These are phyloP conservation scores for Sympetrum striolatum DNA, from an alignment of 2,888 invertebrate genomes.

Conservation along the genomic window DNA sequence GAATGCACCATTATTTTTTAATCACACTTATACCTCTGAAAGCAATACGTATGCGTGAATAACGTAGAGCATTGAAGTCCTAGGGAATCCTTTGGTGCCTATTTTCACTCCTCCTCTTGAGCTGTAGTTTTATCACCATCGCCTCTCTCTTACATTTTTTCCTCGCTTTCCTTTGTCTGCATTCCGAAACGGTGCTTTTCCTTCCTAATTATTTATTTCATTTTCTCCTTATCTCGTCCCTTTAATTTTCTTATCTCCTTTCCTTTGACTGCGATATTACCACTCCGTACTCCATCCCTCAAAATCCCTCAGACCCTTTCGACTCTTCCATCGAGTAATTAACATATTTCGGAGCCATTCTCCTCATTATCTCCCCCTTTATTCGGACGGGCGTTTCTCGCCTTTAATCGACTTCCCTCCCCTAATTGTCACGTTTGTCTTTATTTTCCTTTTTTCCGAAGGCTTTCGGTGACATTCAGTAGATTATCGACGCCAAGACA, in stretches of 20 bases:
- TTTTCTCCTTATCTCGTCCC: neutral
- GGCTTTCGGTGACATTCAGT: neutral
- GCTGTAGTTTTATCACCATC: no score
- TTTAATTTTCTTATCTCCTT: neutral
- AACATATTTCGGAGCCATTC: conserved; percentile 20
- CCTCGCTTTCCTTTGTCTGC: neutral
- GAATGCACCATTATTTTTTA: no score
- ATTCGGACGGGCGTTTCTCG: neutral
- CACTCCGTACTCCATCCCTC: neutral
- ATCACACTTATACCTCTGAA: no score
- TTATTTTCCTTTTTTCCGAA: neutral
- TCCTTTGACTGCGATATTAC: neutral
- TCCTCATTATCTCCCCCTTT: neutral
- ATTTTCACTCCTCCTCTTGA: no score
- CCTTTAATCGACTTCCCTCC: neutral
- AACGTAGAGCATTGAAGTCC: no score
- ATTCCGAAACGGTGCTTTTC: neutral
- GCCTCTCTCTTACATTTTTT: no score
- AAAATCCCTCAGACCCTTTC: neutral
- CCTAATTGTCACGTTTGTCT: neutral
- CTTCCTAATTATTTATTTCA: neutral
- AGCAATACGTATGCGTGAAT: no score
- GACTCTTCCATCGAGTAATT: neutral
- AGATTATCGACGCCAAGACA: neutral
- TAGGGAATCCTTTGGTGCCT: no score